phyloP scores from a whole-genome alignment of 2,797 vertebrate genomes.

The Spinus pinus region DNA sequence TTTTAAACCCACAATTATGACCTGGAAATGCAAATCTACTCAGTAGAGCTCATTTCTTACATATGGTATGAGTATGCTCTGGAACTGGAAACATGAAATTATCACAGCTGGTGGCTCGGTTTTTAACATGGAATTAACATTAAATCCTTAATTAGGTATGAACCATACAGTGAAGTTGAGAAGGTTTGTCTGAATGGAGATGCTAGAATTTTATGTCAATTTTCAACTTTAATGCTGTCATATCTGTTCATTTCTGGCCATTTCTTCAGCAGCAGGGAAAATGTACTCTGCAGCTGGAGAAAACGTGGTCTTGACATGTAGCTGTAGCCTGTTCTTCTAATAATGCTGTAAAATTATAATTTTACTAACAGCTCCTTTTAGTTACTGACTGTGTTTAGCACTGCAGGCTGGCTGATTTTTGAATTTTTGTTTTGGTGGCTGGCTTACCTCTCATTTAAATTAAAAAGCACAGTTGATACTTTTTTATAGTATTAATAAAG shows the following conservation, averaged over 20 bases:
- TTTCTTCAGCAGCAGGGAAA: neutral
- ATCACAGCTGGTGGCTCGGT: neutral
- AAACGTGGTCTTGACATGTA: fast-evolving
- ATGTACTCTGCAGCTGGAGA: neutral
- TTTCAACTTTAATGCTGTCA: neutral
- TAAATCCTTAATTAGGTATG: neutral
- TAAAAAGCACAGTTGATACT: neutral
- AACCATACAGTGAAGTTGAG: neutral
- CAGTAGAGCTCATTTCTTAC: neutral
- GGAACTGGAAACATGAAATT: neutral
- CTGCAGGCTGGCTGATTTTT: neutral
- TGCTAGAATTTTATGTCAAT: neutral
- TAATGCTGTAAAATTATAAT: neutral
- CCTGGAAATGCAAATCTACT: neutral
- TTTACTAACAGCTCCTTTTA: neutral
- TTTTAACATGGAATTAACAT: neutral
- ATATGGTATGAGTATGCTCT: neutral
- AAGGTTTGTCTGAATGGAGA: neutral
- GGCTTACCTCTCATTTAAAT: neutral
- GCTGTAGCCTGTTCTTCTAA: neutral
- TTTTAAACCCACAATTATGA: neutral
- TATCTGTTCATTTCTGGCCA: neutral
- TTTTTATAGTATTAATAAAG: neutral
- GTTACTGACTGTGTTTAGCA: neutral
- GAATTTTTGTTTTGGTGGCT: neutral